These are phyloP conservation scores for Macroglossus sobrinus DNA, from an alignment of 2,113 vertebrate species.

Conservation along the genomic window DNA sequence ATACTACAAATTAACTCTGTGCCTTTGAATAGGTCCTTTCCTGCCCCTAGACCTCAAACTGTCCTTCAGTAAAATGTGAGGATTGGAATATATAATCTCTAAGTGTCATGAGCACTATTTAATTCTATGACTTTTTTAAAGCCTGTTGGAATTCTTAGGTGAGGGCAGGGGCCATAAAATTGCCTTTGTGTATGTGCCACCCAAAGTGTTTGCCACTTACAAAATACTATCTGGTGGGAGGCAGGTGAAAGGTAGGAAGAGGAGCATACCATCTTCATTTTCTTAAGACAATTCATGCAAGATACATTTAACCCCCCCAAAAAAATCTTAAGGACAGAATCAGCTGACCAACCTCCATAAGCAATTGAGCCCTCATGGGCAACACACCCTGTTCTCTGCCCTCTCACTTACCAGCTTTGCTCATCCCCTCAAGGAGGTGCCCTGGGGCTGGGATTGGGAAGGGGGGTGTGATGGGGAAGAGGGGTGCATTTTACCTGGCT, in stretches of 20 bases:
- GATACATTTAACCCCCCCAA: neutral
- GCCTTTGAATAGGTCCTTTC: neutral
- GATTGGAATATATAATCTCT: neutral
- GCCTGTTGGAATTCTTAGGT: neutral
- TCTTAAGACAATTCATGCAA: neutral
- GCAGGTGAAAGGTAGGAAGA: neutral
- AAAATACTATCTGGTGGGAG: neutral
- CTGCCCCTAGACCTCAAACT: neutral
- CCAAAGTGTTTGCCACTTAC: neutral
- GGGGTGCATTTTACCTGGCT: neutral
- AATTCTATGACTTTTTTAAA: neutral
- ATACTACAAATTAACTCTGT: neutral
- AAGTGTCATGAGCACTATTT: neutral
- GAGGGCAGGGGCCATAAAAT: neutral
- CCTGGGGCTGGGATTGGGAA: neutral
- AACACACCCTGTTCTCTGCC: neutral
- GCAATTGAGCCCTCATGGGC: neutral
- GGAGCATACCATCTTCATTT: neutral
- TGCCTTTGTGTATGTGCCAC: no score
- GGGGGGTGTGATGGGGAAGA: neutral
- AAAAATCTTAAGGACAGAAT: neutral
- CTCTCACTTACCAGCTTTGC: neutral
- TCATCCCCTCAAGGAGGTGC: neutral
- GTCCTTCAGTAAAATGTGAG: neutral
- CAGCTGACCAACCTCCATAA: neutral